Percentiles rank a stretch among this genome's conserved stretches.
These are phyloP conservation scores for Panagrolaimus sp. DNA, from an alignment of 1,140 invertebrate species.

Conservation along the genomic window DNA sequence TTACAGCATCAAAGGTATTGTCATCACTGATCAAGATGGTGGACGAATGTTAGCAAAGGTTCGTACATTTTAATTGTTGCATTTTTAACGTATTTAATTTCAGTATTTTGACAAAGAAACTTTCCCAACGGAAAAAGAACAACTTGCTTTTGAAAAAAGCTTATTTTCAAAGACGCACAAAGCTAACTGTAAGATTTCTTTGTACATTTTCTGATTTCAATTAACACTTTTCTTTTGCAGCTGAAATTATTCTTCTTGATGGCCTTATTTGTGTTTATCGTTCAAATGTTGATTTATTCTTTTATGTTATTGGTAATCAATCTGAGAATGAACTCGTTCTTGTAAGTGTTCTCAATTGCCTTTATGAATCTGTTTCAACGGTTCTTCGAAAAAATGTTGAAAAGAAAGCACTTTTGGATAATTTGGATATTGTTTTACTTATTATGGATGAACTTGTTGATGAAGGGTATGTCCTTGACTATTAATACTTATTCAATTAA, in stretches of 20 bases:
- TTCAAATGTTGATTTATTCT: slow-evolving; percentile 94
- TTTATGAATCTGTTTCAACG: slow-evolving; percentile 89
- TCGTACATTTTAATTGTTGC: slow-evolving; percentile 10
- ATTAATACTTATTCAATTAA: slow-evolving; percentile 12
- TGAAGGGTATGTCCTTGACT: slow-evolving; percentile 75
- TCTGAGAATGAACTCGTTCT: slow-evolving; percentile 96
- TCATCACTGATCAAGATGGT: slow-evolving; percentile 94
- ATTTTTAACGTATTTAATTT: slow-evolving; percentile 32
- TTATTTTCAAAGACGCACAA: slow-evolving; percentile 92
- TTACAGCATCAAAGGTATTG: slow-evolving; percentile 87
- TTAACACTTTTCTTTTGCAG: slow-evolving; percentile 63
- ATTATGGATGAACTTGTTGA: slow-evolving; percentile 98
- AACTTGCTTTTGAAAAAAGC: slow-evolving; percentile 93
- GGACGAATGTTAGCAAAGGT: slow-evolving; percentile 85
- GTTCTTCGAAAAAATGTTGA: slow-evolving; percentile 93
- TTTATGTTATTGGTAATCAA: slow-evolving; percentile 90
- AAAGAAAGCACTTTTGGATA: slow-evolving; percentile 81
- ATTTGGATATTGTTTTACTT: slow-evolving; percentile 87
- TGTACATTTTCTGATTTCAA: slow-evolving; percentile 4
- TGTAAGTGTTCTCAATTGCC: slow-evolving; percentile 83
- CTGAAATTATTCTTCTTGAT: slow-evolving; percentile 96
- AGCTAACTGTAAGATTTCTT: slow-evolving; percentile 64
- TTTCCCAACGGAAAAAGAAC: slow-evolving; percentile 84
- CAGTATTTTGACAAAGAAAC: slow-evolving; percentile 84
- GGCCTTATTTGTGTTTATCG: slow-evolving; percentile 93